phyloP scores from a whole-genome alignment of 1,140 invertebrate species.

The Hyles vespertilio region DNA sequence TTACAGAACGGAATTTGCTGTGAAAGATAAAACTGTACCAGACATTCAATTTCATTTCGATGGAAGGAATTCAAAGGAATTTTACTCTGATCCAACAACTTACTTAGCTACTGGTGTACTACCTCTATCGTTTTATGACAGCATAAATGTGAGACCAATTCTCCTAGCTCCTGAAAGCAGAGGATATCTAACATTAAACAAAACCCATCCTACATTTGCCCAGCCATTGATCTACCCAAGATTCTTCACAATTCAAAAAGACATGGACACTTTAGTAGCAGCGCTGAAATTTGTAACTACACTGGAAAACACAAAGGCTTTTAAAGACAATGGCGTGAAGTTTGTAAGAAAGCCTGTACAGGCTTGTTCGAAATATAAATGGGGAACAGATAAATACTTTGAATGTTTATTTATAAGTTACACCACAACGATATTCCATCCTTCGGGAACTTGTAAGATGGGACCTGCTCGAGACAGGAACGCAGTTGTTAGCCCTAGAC shows the following conservation, averaged over 20 bases:
- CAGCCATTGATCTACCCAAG: conserved; percentile 88
- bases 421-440: conserved; percentile 85
- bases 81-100: conserved; percentile 34
- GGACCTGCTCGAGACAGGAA: conserved; percentile 79
- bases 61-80: conserved; percentile 33
- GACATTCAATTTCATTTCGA: conserved; percentile 78
- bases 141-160: conserved; percentile 73
- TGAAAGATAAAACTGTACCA: conserved; percentile 66
- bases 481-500: conserved; percentile 81
- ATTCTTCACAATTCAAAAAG: conserved; percentile 80
- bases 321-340: conserved; percentile 74
- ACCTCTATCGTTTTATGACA: conserved; percentile 68
- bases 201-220: conserved; percentile 79
- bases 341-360: conserved; percentile 77
- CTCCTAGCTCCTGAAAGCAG: conserved; percentile 81
- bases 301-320: conserved; percentile 75
- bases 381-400: conserved; percentile 81
- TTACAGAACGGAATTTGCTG: conserved; percentile 65
- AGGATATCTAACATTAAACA: conserved; percentile 80
- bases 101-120: conserved; percentile 42
- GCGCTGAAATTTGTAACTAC: conserved; percentile 75
- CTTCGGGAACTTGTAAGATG: conserved; percentile 89
- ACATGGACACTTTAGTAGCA: conserved; percentile 78
- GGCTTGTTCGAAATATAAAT: conserved; percentile 77
- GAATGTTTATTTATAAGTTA: conserved; percentile 80